These are phyloP conservation scores for Euproctis similis DNA, from an alignment of 2,888 invertebrate species.

Conservation along the genomic window DNA sequence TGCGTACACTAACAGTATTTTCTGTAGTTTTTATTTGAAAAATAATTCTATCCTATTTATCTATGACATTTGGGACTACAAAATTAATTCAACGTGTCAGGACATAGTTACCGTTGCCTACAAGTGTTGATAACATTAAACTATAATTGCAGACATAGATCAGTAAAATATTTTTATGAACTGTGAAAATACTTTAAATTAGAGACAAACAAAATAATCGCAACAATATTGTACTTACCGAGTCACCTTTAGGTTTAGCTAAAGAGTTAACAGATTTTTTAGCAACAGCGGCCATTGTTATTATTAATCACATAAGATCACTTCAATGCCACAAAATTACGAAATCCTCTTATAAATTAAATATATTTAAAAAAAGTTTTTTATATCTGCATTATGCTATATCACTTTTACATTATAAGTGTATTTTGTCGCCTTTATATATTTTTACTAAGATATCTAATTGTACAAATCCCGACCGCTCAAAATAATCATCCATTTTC, in stretches of 20 bases:
- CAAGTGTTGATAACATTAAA: too few relatives aligned
- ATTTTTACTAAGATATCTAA: slow-evolving; percentile 11
- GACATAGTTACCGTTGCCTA: too few relatives aligned
- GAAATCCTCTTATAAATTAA: slow-evolving; percentile 10
- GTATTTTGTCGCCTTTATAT: slow-evolving; percentile 14
- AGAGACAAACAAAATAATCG: slow-evolving; percentile 7
- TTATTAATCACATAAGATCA: slow-evolving; percentile 40
- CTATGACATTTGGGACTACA: too few relatives aligned
- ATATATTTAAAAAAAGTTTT: slow-evolving; percentile 19
- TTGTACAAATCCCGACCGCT: slow-evolving; percentile 11
- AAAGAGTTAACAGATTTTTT: slow-evolving; percentile 44
- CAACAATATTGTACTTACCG: slow-evolving; percentile 49
- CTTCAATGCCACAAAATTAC: slow-evolving; percentile 58
- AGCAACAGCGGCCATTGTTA: slow-evolving; percentile 60
- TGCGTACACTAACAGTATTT: too few relatives aligned
- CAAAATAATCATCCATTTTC: slow-evolving; percentile 22
- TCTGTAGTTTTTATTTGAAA: too few relatives aligned
- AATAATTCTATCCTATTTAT: too few relatives aligned
- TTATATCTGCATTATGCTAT: slow-evolving; percentile 34
- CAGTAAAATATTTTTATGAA: slow-evolving; percentile 30
- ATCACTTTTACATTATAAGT: slow-evolving; percentile 31
- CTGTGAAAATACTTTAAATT: slow-evolving; percentile 13
- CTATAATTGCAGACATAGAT: background rate
- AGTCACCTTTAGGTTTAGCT: slow-evolving; percentile 30
- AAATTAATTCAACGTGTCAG: too few relatives aligned